Conservation (phyloP, 92 coral and sea anemone genomes). For the Chrysogorgia sp. region DNA sequence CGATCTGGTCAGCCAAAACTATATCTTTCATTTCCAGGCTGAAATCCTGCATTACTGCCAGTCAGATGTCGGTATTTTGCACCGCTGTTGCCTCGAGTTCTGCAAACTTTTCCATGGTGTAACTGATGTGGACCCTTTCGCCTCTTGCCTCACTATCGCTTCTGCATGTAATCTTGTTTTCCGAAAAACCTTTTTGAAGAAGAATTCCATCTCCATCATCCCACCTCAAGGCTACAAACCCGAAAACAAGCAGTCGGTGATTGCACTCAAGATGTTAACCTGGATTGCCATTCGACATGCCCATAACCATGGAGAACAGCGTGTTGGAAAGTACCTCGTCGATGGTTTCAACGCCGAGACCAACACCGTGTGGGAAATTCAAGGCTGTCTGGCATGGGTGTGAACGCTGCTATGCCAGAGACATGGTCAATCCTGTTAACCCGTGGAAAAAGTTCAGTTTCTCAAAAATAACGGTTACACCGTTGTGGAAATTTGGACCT, state of each 20-base stretch:
- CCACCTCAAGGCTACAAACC: constrained; percentile 61
- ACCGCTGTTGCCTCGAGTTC: too few species aligned
- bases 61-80: too few species aligned
- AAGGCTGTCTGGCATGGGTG: constrained; percentile 54
- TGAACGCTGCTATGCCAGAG: too few species aligned
- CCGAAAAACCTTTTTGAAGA: too few species aligned
- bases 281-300: constrained; percentile 50
- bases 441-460: constrained; percentile 6
- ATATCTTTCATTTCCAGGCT: too few species aligned
- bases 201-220: constrained; percentile 52
- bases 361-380: constrained; percentile 43
- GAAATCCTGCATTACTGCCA: too few species aligned
- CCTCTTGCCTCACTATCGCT: constrained; percentile 43
- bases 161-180: constrained; percentile 59
- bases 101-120: constrained; percentile 21
- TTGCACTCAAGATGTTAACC: not conserved
- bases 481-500: constrained; percentile 50
- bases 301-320: too few species aligned
- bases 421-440: constrained; percentile 36
- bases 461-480: constrained; percentile 26
- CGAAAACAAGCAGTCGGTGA: too few species aligned
- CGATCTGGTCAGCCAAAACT: too few species aligned
- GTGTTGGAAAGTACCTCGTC: too few species aligned
- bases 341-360: not conserved
- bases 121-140: constrained; percentile 52